Percentiles rank a stretch among this genome's conserved stretches.
phyloP scores from a whole-genome alignment of 2,888 invertebrate genomes.

The Apantesis nais region DNA sequence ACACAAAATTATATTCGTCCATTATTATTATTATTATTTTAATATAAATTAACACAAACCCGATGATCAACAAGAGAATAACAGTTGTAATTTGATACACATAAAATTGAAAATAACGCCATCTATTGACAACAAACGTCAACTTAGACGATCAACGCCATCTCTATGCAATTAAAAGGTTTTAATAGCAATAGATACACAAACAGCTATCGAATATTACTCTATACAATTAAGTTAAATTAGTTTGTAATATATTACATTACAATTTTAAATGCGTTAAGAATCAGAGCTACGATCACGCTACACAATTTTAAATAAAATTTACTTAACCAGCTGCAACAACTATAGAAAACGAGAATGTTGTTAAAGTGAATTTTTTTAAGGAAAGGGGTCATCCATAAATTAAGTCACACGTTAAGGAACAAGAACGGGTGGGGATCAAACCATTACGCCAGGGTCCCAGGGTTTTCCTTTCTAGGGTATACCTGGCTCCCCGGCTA shows the following conservation, averaged over 20 bases:
- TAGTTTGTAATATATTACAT: slow-evolving; percentile 44
- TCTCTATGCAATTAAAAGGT: neutral
- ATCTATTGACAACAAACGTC: neutral
- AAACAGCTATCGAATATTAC: slow-evolving; percentile 31
- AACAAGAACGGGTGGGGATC: neutral
- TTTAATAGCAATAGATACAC: slow-evolving; percentile 6
- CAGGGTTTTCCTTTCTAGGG: too few relatives aligned
- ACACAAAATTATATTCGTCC: neutral
- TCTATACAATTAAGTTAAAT: slow-evolving; percentile 36
- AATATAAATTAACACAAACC: neutral
- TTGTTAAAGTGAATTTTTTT: neutral
- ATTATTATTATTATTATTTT: neutral
- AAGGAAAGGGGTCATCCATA: neutral
- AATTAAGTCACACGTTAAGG: neutral
- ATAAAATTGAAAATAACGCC: neutral
- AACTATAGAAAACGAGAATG: neutral
- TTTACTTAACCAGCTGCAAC: slow-evolving; percentile 8
- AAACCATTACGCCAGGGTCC: too few relatives aligned
- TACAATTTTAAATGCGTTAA: slow-evolving; percentile 44
- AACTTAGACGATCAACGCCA: slow-evolving; percentile 2
- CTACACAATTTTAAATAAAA: slow-evolving; percentile 35
- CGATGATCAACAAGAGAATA: neutral
- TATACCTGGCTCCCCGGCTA: too few relatives aligned
- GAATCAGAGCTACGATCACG: slow-evolving; percentile 36
- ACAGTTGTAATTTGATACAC: neutral